Conservation (phyloP, 2,113 vertebrate genomes). For the Syrmaticus mikado region DNA sequence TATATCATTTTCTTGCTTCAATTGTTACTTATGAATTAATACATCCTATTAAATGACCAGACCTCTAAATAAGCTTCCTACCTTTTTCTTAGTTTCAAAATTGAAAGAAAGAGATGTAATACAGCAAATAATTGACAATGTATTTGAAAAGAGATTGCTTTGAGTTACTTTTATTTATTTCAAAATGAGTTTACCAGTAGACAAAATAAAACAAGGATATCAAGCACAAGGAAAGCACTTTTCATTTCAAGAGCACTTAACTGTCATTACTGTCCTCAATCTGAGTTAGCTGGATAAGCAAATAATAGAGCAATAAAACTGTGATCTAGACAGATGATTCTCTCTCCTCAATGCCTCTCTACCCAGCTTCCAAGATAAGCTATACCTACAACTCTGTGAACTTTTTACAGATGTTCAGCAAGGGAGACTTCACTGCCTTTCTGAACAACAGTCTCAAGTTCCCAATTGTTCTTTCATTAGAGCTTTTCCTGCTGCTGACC, state of each 20-base stretch:
- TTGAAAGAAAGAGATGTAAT: background rate
- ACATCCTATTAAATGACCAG: background rate
- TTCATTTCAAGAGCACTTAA: background rate
- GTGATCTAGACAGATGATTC: background rate
- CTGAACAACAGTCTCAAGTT: background rate
- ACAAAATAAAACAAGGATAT: background rate
- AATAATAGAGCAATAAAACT: background rate
- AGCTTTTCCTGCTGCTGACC: background rate
- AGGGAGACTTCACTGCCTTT: background rate
- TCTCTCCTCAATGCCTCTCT: accelerated
- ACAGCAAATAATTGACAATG: background rate
- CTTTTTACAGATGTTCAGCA: background rate
- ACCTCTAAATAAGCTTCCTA: background rate
- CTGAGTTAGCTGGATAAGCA: background rate
- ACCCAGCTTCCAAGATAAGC: background rate
- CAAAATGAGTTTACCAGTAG: background rate
- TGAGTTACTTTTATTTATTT: background rate
- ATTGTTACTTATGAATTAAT: background rate
- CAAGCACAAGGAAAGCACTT: background rate
- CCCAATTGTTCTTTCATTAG: background rate
- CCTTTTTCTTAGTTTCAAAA: background rate
- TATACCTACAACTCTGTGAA: background rate
- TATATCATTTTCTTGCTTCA: background rate
- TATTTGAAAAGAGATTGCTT: background rate
- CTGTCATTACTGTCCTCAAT: background rate